Conservation (phyloP, 1,140 invertebrate genomes). For the Aphelenchoides fujianensis region DNA sequence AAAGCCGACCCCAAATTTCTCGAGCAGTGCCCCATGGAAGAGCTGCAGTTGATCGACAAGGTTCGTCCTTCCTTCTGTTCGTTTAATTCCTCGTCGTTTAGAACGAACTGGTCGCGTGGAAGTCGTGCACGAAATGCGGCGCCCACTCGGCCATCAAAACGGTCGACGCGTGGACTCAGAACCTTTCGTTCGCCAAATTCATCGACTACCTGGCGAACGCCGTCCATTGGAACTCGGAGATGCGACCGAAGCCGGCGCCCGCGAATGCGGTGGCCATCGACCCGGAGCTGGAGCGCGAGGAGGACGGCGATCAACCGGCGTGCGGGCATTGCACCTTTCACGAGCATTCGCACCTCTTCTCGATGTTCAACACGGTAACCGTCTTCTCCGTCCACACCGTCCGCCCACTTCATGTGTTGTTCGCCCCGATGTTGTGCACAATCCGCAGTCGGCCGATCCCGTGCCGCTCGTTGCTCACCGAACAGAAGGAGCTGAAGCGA, state of each 20-base stretch:
- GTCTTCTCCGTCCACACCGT: slow-evolving; percentile 71
- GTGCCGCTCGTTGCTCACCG: slow-evolving; percentile 15
- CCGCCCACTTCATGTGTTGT: slow-evolving; percentile 49
- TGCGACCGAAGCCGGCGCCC: no score
- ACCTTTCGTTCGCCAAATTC: slow-evolving; percentile 60
- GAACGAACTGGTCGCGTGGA: slow-evolving; percentile 35
- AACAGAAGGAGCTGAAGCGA: slow-evolving; percentile 3
- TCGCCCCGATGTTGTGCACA: slow-evolving; percentile 54
- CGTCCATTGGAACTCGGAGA: slow-evolving; percentile 36
- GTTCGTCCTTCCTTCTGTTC: not conserved
- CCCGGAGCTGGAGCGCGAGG: no score
- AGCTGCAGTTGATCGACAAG: slow-evolving; percentile 25
- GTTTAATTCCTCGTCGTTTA: not conserved
- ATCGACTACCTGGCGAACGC: slow-evolving; percentile 60
- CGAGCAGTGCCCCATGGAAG: slow-evolving; percentile 19
- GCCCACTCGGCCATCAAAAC: slow-evolving; percentile 3
- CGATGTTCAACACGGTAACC: slow-evolving; percentile 77
- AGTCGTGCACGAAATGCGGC: slow-evolving; percentile 22
- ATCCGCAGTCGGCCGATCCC: slow-evolving; percentile 3
- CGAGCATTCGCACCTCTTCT: slow-evolving; percentile 87
- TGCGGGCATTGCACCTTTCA: slow-evolving; percentile 84
- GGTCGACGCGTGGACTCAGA: slow-evolving; percentile 40
- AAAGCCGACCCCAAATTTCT: slow-evolving; percentile 15
- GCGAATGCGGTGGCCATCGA: no score
- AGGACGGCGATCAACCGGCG: slow-evolving; percentile 25